Conservation (phyloP, 1,140 invertebrate species). For the Onthophagus taurus region DNA sequence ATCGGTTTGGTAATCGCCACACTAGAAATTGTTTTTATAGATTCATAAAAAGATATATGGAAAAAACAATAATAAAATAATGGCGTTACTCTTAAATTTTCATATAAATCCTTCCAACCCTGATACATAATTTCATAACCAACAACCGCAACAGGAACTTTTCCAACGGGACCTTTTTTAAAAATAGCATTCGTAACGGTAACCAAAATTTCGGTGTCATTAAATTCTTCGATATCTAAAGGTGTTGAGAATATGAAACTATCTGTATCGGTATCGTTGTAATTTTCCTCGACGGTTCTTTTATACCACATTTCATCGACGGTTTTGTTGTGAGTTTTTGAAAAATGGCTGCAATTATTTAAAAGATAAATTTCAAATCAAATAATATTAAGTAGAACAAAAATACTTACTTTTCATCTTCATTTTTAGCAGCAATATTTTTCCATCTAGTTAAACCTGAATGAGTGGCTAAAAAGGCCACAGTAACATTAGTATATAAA, state of each 20-base stretch:
- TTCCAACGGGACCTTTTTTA: slow-evolving; percentile 39
- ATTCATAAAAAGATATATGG: too few species aligned
- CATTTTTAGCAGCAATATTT: slow-evolving; percentile 44
- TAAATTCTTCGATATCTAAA: slow-evolving; percentile 34
- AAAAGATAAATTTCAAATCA: background rate
- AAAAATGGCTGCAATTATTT: slow-evolving; percentile 16
- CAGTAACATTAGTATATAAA: background rate
- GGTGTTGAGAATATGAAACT: slow-evolving; percentile 83
- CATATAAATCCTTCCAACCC: slow-evolving; percentile 42
- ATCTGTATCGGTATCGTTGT: slow-evolving; percentile 50
- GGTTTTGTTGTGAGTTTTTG: slow-evolving; percentile 44
- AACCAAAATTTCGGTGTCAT: slow-evolving; percentile 56
- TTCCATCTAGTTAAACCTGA: slow-evolving; percentile 80
- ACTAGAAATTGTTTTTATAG: too few species aligned
- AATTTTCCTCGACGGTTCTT: slow-evolving; percentile 80
- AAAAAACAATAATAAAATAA: background rate
- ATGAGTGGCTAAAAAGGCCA: slow-evolving; percentile 68
- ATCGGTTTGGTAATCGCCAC: background rate
- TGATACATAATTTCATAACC: slow-evolving; percentile 75
- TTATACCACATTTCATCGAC: slow-evolving; percentile 91
- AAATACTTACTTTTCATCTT: slow-evolving; percentile 1
- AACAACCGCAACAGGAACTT: slow-evolving; percentile 71
- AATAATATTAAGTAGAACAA: background rate
- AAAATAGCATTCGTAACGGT: slow-evolving; percentile 83
- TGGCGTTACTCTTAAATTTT: slow-evolving; percentile 4